These are phyloP conservation scores for Solea senegalensis DNA, from an alignment of 2,113 vertebrate genomes.

Conservation along the genomic window DNA sequence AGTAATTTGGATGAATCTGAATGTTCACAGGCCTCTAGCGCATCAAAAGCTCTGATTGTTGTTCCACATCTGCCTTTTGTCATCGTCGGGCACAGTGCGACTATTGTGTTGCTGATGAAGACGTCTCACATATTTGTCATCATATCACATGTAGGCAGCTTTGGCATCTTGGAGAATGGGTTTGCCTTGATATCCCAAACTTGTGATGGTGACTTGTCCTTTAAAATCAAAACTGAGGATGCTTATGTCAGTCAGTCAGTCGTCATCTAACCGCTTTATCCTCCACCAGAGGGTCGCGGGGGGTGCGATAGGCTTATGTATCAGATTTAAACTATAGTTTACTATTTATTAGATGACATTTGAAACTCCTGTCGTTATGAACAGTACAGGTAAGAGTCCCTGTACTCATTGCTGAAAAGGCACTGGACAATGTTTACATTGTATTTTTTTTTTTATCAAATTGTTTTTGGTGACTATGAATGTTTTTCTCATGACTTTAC, in stretches of 20 bases:
- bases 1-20: neutral
- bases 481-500: conserved; percentile 9
- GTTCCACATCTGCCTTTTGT: conserved; percentile 13
- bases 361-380: neutral
- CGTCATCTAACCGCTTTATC: too few relatives aligned
- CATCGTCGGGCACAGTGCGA: neutral
- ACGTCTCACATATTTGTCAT: conserved; percentile 24
- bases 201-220: neutral
- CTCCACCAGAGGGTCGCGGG: too few relatives aligned
- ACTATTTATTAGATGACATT: neutral
- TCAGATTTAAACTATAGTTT: too few relatives aligned
- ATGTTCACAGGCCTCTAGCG: neutral
- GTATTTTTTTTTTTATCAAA: neutral
- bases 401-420: neutral
- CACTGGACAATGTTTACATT: conserved; percentile 1
- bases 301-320: too few relatives aligned
- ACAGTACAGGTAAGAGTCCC: neutral
- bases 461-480: neutral
- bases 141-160: conserved; percentile 10
- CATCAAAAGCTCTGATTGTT: neutral
- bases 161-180: neutral
- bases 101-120: conserved; percentile 48
- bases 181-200: neutral
- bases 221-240: too few relatives aligned
- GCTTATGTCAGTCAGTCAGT: too few relatives aligned